Conservation (phyloP, 2,888 invertebrate genomes). For the Gnatocerus cornutus region DNA sequence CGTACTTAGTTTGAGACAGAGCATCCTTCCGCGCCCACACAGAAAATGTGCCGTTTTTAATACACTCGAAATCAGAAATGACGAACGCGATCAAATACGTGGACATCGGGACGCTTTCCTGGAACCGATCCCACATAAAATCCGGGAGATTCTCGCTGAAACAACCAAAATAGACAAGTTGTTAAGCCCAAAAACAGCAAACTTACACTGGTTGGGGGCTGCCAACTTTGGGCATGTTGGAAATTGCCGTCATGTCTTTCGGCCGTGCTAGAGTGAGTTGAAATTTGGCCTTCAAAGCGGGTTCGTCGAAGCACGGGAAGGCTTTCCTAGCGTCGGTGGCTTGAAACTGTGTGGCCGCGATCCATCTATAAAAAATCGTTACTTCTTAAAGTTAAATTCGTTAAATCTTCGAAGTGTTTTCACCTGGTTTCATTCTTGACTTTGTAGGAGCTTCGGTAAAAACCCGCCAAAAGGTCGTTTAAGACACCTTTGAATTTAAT, state of each 20-base stretch:
- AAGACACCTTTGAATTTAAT: slow-evolving; percentile 83
- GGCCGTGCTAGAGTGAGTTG: slow-evolving; percentile 84
- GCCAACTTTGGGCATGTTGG: slow-evolving; percentile 80
- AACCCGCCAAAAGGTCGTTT: slow-evolving; percentile 85
- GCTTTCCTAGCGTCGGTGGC: slow-evolving; percentile 87
- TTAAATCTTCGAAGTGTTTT: not conserved
- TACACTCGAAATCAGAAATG: slow-evolving; percentile 82
- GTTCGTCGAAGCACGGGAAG: slow-evolving; percentile 93
- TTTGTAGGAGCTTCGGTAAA: slow-evolving; percentile 87
- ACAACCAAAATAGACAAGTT: slow-evolving; percentile 44
- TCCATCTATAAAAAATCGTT: slow-evolving; percentile 76
- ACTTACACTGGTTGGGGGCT: slow-evolving; percentile 55
- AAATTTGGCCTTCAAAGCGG: slow-evolving; percentile 86
- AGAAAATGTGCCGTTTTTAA: slow-evolving; percentile 75
- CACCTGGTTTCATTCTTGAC: slow-evolving; percentile 81
- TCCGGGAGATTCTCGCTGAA: slow-evolving; percentile 74
- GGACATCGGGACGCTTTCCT: slow-evolving; percentile 89
- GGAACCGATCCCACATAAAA: slow-evolving; percentile 86
- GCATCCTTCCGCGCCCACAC: slow-evolving; percentile 84
- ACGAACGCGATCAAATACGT: slow-evolving; percentile 91
- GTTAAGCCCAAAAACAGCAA: too few species aligned
- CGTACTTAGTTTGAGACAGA: slow-evolving; percentile 82
- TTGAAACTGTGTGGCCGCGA: slow-evolving; percentile 88
- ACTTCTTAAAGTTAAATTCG: not conserved
- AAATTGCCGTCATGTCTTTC: slow-evolving; percentile 81